phyloP scores from a whole-genome alignment of 2,113 vertebrate genomes.

The Chitala chitala region DNA sequence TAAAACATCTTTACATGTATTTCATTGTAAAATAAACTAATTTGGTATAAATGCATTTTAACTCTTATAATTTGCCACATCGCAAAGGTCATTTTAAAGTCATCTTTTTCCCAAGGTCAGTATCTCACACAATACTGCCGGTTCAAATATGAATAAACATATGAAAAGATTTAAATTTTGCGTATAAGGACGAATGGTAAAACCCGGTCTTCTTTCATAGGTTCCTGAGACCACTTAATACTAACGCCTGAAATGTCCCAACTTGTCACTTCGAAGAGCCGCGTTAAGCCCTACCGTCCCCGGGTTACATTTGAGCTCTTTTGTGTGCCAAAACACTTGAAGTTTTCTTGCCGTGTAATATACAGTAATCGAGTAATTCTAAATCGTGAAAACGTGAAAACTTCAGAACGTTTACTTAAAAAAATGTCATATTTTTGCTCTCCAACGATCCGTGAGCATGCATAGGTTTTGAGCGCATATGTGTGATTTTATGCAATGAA shows the following conservation, averaged over 20 bases:
- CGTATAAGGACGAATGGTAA: no score
- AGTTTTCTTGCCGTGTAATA: conserved; percentile 12
- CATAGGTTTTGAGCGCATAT: not conserved
- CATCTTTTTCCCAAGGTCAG: conserved; percentile 7
- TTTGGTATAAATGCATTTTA: not conserved
- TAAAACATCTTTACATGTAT: no score
- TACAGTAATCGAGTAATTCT: conserved; percentile 10
- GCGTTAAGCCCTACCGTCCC: not conserved
- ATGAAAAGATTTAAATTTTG: not conserved
- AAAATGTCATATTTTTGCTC: not conserved
- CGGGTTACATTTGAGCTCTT: not conserved
- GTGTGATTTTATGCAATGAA: not conserved
- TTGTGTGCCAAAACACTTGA: conserved; percentile 7
- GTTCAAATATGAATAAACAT: not conserved
- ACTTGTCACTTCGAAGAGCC: not conserved
- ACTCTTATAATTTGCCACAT: not conserved
- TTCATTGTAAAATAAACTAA: not conserved
- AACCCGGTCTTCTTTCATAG: not conserved
- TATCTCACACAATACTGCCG: not conserved
- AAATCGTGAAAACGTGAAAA: conserved; percentile 14
- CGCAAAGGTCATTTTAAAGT: not conserved
- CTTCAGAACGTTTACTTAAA: conserved; percentile 15
- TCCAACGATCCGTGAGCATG: not conserved
- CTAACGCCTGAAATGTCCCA: conserved; percentile 20
- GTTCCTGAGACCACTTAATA: not conserved